These are phyloP conservation scores for Nymphalis c-album DNA, from an alignment of 2,888 invertebrate species.

Conservation along the genomic window DNA sequence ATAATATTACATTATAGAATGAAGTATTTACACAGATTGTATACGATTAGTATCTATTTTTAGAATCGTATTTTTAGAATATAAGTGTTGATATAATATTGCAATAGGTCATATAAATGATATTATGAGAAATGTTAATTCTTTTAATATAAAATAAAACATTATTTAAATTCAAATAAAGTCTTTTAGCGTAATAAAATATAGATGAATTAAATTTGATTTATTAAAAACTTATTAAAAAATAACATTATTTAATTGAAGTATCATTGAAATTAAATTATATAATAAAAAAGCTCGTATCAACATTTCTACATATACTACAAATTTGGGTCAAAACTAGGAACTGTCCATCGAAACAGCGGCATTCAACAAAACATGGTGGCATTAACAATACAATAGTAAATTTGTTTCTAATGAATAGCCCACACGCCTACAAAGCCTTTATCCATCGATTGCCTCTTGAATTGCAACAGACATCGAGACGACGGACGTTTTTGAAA, in stretches of 20 bases:
- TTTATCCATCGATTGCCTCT: slow-evolving; percentile 30
- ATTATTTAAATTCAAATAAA: no score
- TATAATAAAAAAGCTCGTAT: not conserved
- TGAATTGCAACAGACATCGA: slow-evolving; percentile 27
- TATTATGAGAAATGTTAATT: no score
- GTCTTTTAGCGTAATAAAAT: no score
- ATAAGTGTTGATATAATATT: no score
- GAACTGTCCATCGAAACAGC: slow-evolving; percentile 40
- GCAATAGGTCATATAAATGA: no score
- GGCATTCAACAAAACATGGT: slow-evolving; percentile 43
- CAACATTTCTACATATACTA: slow-evolving; percentile 36
- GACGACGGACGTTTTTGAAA: slow-evolving; percentile 24
- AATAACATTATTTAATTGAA: not conserved
- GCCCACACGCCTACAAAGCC: slow-evolving; percentile 48
- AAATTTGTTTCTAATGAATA: slow-evolving; percentile 67
- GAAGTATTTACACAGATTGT: no score
- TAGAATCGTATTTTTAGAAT: no score
- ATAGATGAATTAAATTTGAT: no score
- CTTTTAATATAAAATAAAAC: no score
- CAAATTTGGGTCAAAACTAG: slow-evolving; percentile 18
- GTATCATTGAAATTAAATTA: not conserved
- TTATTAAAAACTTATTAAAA: no score
- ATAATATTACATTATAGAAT: no score
- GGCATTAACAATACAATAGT: slow-evolving; percentile 48
- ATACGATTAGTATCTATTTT: no score